Conservation (phyloP, 1,140 invertebrate species). For the Agrypnia vestita region DNA sequence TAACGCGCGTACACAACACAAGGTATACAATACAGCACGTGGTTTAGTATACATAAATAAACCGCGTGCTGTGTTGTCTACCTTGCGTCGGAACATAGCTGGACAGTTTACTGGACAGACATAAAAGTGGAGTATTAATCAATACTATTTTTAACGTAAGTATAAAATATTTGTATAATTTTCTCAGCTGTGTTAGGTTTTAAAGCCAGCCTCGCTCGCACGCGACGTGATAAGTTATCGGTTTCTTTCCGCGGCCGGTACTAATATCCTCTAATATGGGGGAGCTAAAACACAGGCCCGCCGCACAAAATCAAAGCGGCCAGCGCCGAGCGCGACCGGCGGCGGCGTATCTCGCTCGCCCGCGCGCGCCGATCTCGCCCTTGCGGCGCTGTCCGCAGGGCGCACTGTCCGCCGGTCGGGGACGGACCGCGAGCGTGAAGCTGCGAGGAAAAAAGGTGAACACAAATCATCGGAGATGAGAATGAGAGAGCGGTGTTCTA, state of each 20-base stretch:
- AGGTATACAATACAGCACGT: too few species aligned
- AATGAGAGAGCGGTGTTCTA: conserved; percentile 19
- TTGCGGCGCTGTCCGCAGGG: not conserved
- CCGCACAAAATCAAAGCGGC: conserved; percentile 46
- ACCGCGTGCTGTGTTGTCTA: too few species aligned
- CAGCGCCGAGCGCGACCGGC: not conserved
- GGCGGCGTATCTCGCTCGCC: not conserved
- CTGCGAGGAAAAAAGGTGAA: conserved; percentile 47
- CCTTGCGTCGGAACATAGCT: too few species aligned
- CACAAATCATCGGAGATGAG: conserved; percentile 51
- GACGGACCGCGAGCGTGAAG: conserved; percentile 18
- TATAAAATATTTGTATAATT: too few species aligned
- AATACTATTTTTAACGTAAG: too few species aligned
- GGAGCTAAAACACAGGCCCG: conserved; percentile 56
- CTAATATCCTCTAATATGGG: conserved; percentile 60
- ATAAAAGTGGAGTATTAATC: too few species aligned
- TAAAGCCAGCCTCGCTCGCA: conserved; percentile 34
- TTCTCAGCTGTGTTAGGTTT: conserved; percentile 30
- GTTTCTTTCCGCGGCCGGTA: conserved; percentile 58
- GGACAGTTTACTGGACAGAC: too few species aligned
- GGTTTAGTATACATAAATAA: too few species aligned
- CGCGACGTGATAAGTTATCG: conserved; percentile 60
- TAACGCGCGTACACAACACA: too few species aligned
- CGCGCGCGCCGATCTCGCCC: not conserved
- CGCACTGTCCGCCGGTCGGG: not conserved